Evolutionary conservation across 2,888 invertebrate species (phyloP), one percentile per base, ranked within the genome.

Genomic region (Athalia cordata): DNA sequence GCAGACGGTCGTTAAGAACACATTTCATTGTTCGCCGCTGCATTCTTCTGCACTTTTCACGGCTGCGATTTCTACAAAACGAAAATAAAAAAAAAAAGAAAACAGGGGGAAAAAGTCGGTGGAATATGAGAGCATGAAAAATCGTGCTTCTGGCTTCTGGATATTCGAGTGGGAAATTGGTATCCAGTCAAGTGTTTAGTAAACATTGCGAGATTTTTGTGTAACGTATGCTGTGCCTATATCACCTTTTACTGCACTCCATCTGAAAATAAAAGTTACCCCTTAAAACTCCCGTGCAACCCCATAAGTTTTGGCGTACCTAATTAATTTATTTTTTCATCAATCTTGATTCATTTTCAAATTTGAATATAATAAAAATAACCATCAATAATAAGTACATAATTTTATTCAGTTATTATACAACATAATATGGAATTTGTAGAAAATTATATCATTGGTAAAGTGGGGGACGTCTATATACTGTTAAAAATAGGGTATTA

Each of bases 181-280:
- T 29, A 29, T 29, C 29, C 68, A 68, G 68, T 55, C 68, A 68
- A 68, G 68, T 68, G 68, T 68, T 68, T 55, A 43, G 68, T 68
- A 68, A 52, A 68, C 68, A 68, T 68, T 52, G 55, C 55, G 52
- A 29, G 29, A 29, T 29, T 29, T 2, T 29, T 29, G 29, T 29
- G 29, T 29, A 29, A 29, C 29, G 29, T 29, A 29, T 29, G 29
- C 29, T 29, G 2, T 29, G 29, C 29, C 29, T 2, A 29, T 29
- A 29, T 29, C 29, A 29, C 29, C 29, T 29, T 29, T 29, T 29
- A 29, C 29, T 29, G 29, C 29, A 29, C 29, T 29, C 29, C 29
- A 29, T 29, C 29, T 29, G 29, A 29, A 29, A 29, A 29, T 29
- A 29, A 29, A 29, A 29, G 29, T 29, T 29, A 29, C 29, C 29